Evolutionary conservation across 2,113 vertebrate genomes (phyloP).

Genomic region (Macrotus californicus): DNA sequence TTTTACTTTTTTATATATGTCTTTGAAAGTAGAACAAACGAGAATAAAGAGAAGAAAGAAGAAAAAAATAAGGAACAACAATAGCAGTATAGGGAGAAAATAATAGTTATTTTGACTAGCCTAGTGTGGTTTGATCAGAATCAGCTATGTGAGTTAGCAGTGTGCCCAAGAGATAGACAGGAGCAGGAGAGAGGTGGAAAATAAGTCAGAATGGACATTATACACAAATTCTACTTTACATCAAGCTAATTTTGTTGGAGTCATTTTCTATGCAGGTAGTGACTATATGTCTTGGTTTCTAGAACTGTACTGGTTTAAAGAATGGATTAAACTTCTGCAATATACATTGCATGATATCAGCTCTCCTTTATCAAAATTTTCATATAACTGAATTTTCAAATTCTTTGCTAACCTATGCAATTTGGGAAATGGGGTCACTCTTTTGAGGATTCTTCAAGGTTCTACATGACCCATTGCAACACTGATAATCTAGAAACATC

Average conservation of each 20-base stretch:
- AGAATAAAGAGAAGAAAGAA: neutral
- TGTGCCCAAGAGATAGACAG: neutral
- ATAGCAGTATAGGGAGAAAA: neutral
- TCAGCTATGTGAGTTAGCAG: neutral
- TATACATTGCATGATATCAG: neutral
- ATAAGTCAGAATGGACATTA: neutral
- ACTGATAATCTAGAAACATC: neutral
- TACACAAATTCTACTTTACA: fast-evolving
- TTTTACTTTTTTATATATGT: neutral
- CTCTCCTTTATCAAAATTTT: neutral
- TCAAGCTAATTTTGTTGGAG: neutral
- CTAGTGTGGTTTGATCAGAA: neutral
- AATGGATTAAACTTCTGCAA: neutral
- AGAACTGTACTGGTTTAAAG: neutral
- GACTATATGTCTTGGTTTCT: neutral
- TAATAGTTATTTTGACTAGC: neutral
- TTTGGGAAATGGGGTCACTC: neutral
- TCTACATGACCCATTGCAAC: fast-evolving
- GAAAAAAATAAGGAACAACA: neutral
- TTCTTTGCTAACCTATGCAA: neutral
- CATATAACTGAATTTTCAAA: neutral
- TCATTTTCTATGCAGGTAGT: neutral
- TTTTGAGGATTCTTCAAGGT: neutral
- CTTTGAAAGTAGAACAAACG: neutral
- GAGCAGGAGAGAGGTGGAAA: neutral